Evolutionary conservation across 1,140 invertebrate species (phyloP).

Genomic region (Scaptodrosophila lebanonensis): DNA sequence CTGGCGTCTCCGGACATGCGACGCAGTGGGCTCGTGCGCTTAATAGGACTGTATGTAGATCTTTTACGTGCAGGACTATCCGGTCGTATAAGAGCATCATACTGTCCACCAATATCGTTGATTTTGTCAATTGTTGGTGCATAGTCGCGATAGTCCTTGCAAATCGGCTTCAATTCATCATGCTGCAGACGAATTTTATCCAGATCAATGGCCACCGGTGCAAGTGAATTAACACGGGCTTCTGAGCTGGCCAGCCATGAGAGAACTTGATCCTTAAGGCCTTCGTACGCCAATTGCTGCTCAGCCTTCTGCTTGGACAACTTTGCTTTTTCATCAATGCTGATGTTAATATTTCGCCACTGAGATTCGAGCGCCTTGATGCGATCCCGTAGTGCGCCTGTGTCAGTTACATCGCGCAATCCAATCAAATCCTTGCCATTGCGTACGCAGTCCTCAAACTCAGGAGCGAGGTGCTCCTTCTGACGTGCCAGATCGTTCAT

Average conservation of each 20-base stretch:
- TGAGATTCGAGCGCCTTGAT: conserved; percentile 91
- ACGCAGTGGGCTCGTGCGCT: conserved; percentile 79
- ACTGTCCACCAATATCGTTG: conserved; percentile 91
- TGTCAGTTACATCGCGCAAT: conserved; percentile 94
- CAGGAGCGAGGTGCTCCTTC: conserved; percentile 75
- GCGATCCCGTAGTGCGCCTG: conserved; percentile 88
- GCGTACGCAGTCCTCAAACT: conserved; percentile 87
- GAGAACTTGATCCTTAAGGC: conserved; percentile 88
- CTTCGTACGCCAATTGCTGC: conserved; percentile 90
- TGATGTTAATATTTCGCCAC: conserved; percentile 89
- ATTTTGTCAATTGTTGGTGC: conserved; percentile 92
- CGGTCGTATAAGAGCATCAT: conserved; percentile 87
- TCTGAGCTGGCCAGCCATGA: conserved; percentile 92
- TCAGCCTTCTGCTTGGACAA: conserved; percentile 89
- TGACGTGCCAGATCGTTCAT: conserved; percentile 80
- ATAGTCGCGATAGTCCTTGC: conserved; percentile 94
- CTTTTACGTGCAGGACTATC: conserved; percentile 85
- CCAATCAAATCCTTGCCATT: conserved; percentile 90
- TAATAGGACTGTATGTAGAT: conserved; percentile 86
- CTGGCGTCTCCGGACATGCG: conserved; percentile 81
- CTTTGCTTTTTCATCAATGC: conserved; percentile 90
- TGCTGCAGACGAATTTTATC: conserved; percentile 89
- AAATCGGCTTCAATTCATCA: conserved; percentile 91
- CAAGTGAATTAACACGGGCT: conserved; percentile 83
- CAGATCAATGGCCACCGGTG: conserved; percentile 91